These are phyloP conservation scores for Trachemys scripta DNA, from an alignment of 2,113 vertebrate genomes.

Conservation along the genomic window DNA sequence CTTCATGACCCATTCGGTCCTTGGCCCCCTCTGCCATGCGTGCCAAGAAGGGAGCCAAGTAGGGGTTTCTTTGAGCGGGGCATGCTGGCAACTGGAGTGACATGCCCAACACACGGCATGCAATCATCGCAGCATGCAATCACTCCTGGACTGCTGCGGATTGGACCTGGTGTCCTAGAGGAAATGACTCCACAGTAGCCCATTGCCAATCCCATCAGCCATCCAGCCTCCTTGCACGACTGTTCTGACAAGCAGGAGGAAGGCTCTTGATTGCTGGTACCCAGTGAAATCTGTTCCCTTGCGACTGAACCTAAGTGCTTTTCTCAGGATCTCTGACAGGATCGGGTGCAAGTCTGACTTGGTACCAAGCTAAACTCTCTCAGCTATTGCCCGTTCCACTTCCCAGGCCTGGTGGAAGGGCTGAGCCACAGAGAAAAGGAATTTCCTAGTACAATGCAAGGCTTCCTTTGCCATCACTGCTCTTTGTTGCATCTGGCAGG, in stretches of 20 bases:
- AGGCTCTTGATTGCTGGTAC: neutral
- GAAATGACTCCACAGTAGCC: neutral
- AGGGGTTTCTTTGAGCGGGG: neutral
- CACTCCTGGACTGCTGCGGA: neutral
- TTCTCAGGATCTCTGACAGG: neutral
- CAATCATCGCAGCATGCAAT: neutral
- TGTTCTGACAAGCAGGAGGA: neutral
- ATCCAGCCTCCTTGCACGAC: neutral
- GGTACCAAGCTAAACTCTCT: neutral
- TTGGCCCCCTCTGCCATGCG: neutral
- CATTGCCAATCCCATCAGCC: neutral
- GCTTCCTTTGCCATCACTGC: neutral
- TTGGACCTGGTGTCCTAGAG: neutral
- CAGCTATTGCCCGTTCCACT: neutral
- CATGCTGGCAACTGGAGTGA: neutral
- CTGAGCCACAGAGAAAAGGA: neutral
- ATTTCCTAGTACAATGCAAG: neutral
- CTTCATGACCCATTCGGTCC: neutral
- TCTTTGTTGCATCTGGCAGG: neutral
- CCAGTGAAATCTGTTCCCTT: neutral
- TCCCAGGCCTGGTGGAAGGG: neutral
- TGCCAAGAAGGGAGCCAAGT: neutral
- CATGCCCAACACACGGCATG: neutral
- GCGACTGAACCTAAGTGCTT: neutral
- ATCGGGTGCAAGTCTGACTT: neutral